Evolutionary conservation across 2,888 invertebrate species (phyloP).

Genomic region (Cosmia pyralina): DNA sequence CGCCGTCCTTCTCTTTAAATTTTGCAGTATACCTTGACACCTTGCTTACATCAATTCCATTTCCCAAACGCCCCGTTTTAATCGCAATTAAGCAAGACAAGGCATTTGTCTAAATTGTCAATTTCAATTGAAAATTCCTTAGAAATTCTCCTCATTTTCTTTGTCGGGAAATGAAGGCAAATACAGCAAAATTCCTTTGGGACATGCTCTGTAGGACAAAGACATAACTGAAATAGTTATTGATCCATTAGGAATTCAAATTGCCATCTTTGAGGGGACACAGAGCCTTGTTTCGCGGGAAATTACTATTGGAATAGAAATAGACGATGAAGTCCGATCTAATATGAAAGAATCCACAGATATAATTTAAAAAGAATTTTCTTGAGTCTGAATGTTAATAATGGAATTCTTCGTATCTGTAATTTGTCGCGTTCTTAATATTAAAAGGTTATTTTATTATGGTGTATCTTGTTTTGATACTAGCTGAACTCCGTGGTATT

Average conservation of each 20-base stretch:
- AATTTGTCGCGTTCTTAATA: neutral
- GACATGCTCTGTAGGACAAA: constrained; percentile 65
- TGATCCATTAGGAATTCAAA: constrained; percentile 70
- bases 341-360: constrained; percentile 11
- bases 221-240: constrained; percentile 71
- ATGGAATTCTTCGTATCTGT: constrained; percentile 4
- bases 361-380: constrained; percentile 9
- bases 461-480: neutral
- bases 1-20: constrained; percentile 14
- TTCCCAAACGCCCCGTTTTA: constrained; percentile 66
- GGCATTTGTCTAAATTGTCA: constrained; percentile 74
- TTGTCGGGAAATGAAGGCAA: constrained; percentile 68
- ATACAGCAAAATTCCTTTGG: constrained; percentile 71
- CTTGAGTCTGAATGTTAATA: constrained; percentile 3
- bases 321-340: constrained; percentile 31
- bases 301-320: constrained; percentile 53
- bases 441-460: neutral
- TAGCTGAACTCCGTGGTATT: neutral
- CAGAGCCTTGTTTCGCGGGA: constrained; percentile 45
- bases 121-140: constrained; percentile 75
- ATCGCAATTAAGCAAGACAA: constrained; percentile 72
- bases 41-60: constrained; percentile 58
- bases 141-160: constrained; percentile 72
- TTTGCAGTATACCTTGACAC: constrained; percentile 45
- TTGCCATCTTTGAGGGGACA: constrained; percentile 64